phyloP scores from a whole-genome alignment of 2,888 invertebrate genomes.

The Anaspis maculata region DNA sequence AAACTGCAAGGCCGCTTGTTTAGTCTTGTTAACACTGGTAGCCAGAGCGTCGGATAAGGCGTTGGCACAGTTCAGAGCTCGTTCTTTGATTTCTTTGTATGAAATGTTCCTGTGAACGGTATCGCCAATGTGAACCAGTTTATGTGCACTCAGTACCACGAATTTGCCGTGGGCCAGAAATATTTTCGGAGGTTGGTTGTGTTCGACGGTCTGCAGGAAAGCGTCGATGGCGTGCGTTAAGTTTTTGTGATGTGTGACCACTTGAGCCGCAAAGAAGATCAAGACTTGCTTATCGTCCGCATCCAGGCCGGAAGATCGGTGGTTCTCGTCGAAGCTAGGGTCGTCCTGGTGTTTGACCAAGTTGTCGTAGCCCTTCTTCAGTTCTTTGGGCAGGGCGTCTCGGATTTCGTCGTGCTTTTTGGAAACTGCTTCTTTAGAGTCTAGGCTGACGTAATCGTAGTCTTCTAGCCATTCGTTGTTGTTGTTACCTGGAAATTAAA shows the following conservation, averaged over 20 bases:
- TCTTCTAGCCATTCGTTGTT: constrained; percentile 68
- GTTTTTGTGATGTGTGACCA: constrained; percentile 75
- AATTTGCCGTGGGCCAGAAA: constrained; percentile 92
- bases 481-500: constrained; percentile 32
- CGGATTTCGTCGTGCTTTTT: constrained; percentile 66
- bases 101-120: constrained; percentile 81
- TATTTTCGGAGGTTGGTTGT: constrained; percentile 87
- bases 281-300: constrained; percentile 77
- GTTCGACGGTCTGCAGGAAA: constrained; percentile 83
- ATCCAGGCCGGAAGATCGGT: constrained; percentile 45
- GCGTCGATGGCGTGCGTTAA: constrained; percentile 86
- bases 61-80: constrained; percentile 69
- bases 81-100: constrained; percentile 62
- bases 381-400: constrained; percentile 62
- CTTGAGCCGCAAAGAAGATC: constrained; percentile 80
- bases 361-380: constrained; percentile 68
- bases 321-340: constrained; percentile 48
- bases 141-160: constrained; percentile 88
- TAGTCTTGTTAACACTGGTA: constrained; percentile 78
- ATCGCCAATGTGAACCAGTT: constrained; percentile 90
- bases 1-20: constrained; percentile 84
- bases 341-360: constrained; percentile 66
- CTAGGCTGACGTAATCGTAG: constrained; percentile 84
- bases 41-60: constrained; percentile 74
- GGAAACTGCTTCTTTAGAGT: constrained; percentile 63